phyloP scores from a whole-genome alignment of 2,888 invertebrate genomes.

The Alviniconcha strummeri region DNA sequence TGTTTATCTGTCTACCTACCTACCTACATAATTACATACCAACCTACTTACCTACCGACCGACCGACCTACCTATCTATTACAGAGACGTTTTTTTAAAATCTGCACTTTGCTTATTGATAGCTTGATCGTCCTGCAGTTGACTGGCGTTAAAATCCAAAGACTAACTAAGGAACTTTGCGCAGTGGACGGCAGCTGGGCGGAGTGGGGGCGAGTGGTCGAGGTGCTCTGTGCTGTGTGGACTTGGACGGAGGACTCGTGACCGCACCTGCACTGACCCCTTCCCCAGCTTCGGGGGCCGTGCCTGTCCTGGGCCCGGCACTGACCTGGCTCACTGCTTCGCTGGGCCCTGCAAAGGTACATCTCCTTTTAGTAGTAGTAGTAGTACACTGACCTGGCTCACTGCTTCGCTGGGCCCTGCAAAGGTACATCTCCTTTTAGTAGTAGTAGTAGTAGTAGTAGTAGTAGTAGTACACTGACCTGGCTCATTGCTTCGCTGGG shows the following conservation, averaged over 20 bases:
- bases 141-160: too few species aligned
- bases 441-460: too few species aligned
- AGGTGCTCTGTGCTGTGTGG: conserved; percentile 46
- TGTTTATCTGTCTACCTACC: too few species aligned
- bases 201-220: conserved; percentile 51
- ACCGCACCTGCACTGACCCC: conserved; percentile 48
- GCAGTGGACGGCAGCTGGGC: conserved; percentile 48
- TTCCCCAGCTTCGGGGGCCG: conserved; percentile 44
- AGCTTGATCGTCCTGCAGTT: too few species aligned
- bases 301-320: conserved; percentile 41
- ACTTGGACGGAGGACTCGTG: conserved; percentile 40
- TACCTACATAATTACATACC: too few species aligned
- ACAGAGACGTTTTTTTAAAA: too few species aligned
- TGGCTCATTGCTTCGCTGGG: conserved; percentile 45
- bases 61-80: too few species aligned
- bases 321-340: conserved; percentile 44
- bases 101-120: too few species aligned
- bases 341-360: conserved; percentile 47
- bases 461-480: conserved; percentile 31
- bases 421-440: conserved; percentile 33
- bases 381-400: conserved; percentile 37
- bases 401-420: conserved; percentile 49
- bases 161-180: too few species aligned
- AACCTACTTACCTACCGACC: too few species aligned
- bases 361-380: too few species aligned